A percentile compares a stretch with the other conserved stretches of the same genome.
Conservation (phyloP, 2,113 vertebrate genomes). For the Pampusana beccarii region DNA sequence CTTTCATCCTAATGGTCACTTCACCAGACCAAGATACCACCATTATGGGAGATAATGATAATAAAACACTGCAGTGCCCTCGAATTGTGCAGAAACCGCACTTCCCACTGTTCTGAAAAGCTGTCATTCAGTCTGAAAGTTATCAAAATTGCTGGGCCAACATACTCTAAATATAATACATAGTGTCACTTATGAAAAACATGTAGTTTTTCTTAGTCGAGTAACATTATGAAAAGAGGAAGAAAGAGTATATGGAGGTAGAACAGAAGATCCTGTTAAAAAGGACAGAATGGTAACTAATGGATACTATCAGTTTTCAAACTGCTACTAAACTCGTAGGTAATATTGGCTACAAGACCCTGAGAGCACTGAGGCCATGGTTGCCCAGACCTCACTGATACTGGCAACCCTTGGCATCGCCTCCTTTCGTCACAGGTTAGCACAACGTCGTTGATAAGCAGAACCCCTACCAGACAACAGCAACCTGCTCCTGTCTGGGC, state of each 20-base stretch:
- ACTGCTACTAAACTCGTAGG: neutral
- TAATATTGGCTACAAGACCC: neutral
- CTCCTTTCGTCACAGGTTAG: neutral
- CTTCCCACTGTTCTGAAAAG: slow-evolving; percentile 40
- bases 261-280: neutral
- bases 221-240: neutral
- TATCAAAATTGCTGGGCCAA: slow-evolving; percentile 55
- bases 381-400: neutral
- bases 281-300: neutral
- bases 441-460: neutral
- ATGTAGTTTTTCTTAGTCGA: neutral
- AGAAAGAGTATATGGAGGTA: neutral
- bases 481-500: neutral
- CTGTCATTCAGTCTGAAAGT: slow-evolving; percentile 34
- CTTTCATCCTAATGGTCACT: slow-evolving; percentile 32
- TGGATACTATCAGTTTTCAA: neutral
- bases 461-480: neutral
- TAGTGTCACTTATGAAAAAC: neutral
- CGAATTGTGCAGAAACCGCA: slow-evolving; percentile 36
- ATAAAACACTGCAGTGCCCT: slow-evolving; percentile 19
- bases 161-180: slow-evolving; percentile 8
- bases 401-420: neutral
- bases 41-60: slow-evolving; percentile 10
- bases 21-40: slow-evolving; percentile 14
- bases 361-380: neutral